A percentile compares a stretch with the other conserved stretches of the same genome.
phyloP scores from a whole-genome alignment of 1,140 invertebrate genomes.

The Hylaeus volcanicus region DNA sequence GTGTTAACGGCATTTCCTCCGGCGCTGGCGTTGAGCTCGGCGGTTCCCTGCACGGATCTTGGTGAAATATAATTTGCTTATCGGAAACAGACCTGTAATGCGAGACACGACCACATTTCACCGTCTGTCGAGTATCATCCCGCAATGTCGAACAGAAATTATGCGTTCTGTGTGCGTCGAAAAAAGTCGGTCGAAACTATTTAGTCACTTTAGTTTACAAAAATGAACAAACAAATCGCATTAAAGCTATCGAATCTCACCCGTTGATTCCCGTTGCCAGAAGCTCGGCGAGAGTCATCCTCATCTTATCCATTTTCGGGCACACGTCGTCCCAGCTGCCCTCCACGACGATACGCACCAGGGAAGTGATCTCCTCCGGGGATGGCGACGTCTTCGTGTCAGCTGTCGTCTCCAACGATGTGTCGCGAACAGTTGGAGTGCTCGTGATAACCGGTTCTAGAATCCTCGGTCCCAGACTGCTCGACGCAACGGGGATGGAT shows the following conservation, averaged over 20 bases:
- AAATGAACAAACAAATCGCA: too few relatives aligned
- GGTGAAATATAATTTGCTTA: conserved; percentile 70
- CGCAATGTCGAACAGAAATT: neutral
- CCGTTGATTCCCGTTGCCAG: conserved; percentile 62
- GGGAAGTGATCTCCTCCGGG: conserved; percentile 59
- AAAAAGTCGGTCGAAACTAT: neutral
- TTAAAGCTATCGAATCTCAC: conserved; percentile 61
- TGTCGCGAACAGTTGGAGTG: conserved; percentile 1
- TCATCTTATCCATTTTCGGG: conserved; percentile 59
- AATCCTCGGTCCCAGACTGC: neutral
- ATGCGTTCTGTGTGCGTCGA: too few relatives aligned
- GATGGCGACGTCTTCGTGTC: conserved; percentile 40
- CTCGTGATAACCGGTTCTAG: neutral
- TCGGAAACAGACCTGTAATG: conserved; percentile 67
- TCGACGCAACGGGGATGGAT: neutral
- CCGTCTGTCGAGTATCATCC: neutral
- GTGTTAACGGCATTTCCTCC: conserved; percentile 60
- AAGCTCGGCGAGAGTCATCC: conserved; percentile 65
- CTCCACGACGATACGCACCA: conserved; percentile 73
- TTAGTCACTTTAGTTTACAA: too few relatives aligned
- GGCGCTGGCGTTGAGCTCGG: conserved; percentile 37
- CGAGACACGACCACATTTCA: neutral
- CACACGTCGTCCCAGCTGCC: conserved; percentile 70
- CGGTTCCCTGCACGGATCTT: conserved; percentile 66
- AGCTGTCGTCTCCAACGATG: conserved; percentile 37